Conservation (phyloP, 2,888 invertebrate genomes). For the Macrophya annulata region DNA sequence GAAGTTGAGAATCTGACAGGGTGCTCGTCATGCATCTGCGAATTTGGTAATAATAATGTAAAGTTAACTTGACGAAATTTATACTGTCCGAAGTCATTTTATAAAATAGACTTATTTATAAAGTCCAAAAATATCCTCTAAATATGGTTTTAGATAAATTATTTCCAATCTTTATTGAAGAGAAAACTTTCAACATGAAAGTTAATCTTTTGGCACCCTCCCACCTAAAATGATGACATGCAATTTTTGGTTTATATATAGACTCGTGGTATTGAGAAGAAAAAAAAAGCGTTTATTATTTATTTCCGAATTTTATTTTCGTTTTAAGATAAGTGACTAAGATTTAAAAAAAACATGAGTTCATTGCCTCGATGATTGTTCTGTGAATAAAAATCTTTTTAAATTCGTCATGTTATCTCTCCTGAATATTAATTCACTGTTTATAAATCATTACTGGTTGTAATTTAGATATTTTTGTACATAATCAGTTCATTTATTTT, state of each 20-base stretch:
- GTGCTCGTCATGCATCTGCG: constrained; percentile 76
- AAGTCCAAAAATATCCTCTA: too few relatives aligned
- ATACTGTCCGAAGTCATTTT: neutral
- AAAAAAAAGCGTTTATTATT: neutral
- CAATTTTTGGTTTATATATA: constrained; percentile 65
- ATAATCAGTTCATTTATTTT: too few relatives aligned
- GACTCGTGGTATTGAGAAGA: constrained; percentile 26
- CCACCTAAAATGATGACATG: constrained; percentile 65
- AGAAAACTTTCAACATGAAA: neutral
- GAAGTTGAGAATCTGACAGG: constrained; percentile 75
- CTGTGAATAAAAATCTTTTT: neutral
- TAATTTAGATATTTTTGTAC: too few relatives aligned
- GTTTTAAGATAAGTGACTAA: neutral
- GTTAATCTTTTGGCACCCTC: constrained; percentile 62
- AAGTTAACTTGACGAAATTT: neutral
- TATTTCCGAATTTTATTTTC: neutral
- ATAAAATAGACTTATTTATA: neutral
- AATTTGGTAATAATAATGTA: constrained; percentile 48
- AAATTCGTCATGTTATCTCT: neutral
- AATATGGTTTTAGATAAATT: too few relatives aligned
- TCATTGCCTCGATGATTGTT: neutral
- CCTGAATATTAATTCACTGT: neutral
- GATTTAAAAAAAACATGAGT: neutral
- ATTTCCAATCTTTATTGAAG: neutral
- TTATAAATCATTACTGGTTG: neutral